These are phyloP conservation scores for Apaloderma vittatum DNA, from an alignment of 2,113 vertebrate genomes.

Conservation along the genomic window DNA sequence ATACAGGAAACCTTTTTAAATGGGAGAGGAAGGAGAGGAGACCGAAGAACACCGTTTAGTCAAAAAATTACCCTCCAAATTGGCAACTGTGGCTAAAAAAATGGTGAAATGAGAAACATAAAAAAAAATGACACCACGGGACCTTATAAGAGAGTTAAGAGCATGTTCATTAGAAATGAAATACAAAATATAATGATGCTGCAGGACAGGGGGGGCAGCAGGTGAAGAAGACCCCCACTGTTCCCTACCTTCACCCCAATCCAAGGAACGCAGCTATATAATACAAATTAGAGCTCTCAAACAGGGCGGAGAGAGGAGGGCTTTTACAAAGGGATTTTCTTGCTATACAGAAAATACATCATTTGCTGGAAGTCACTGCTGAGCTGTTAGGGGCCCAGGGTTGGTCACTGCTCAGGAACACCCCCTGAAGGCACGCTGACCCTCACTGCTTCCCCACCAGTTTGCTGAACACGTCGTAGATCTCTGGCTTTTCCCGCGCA, in stretches of 20 bases:
- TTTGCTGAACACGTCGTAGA: conserved; percentile 87
- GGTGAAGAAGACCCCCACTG: not conserved
- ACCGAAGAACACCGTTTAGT: not conserved
- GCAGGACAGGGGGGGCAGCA: conserved; percentile 1
- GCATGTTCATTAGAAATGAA: conserved; percentile 66
- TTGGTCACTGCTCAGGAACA: not conserved
- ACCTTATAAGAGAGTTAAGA: conserved; percentile 37
- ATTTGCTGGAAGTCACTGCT: conserved; percentile 27
- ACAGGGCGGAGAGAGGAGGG: not conserved
- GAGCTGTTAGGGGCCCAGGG: not conserved
- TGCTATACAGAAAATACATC: conserved; percentile 62
- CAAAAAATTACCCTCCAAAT: not conserved
- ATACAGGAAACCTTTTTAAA: not conserved
- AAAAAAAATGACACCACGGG: not conserved
- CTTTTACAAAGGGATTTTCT: conserved; percentile 54
- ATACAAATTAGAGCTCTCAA: conserved; percentile 42
- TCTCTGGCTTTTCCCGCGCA: conserved; percentile 86
- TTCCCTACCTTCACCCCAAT: not conserved
- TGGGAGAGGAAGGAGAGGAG: not conserved
- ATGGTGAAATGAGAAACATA: not conserved
- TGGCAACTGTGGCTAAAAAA: not conserved
- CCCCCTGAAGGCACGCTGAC: not conserved
- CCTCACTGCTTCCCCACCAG: conserved; percentile 81
- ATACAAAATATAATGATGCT: conserved; percentile 54
- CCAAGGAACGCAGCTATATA: conserved; percentile 21